A percentile compares a stretch with the other conserved stretches of the same genome.
These are phyloP conservation scores for Scaptomyza hsui DNA, from an alignment of 1,140 invertebrate species.

Conservation along the genomic window DNA sequence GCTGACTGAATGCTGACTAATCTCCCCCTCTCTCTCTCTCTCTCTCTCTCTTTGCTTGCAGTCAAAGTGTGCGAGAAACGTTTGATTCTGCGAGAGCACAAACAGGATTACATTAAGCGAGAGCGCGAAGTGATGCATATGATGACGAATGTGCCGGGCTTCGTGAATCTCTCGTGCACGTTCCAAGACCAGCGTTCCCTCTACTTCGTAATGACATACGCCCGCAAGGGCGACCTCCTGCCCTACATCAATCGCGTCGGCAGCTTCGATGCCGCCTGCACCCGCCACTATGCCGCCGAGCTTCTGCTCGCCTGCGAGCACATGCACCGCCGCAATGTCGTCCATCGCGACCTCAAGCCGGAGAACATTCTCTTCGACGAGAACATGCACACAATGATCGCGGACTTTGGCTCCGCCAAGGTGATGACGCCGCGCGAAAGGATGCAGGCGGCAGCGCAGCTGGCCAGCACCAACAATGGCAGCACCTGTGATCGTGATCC, in stretches of 20 bases:
- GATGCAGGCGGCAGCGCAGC: slow-evolving; percentile 46
- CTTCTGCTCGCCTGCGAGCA: slow-evolving; percentile 96
- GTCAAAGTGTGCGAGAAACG: slow-evolving; percentile 98
- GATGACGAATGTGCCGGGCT: slow-evolving; percentile 88
- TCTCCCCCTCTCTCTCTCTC: neutral
- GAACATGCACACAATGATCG: slow-evolving; percentile 98
- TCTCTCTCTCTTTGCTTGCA: slow-evolving; percentile 85
- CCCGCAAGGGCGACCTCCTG: slow-evolving; percentile 96
- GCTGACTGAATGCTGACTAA: slow-evolving; percentile 14
- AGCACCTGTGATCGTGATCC: slow-evolving; percentile 1
- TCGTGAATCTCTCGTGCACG: slow-evolving; percentile 97
- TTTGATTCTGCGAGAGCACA: slow-evolving; percentile 96
- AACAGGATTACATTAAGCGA: slow-evolving; percentile 95
- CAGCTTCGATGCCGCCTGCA: slow-evolving; percentile 94
- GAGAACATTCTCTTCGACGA: slow-evolving; percentile 96
- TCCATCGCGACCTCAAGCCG: slow-evolving; percentile 96
- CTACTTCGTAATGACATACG: slow-evolving; percentile 98
- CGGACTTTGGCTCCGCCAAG: slow-evolving; percentile 98
- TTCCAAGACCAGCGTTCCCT: slow-evolving; percentile 97
- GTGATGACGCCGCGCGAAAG: slow-evolving; percentile 86
- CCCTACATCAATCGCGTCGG: slow-evolving; percentile 96
- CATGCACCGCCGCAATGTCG: slow-evolving; percentile 94
- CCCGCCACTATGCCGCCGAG: slow-evolving; percentile 97
- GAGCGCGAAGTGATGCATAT: slow-evolving; percentile 84
- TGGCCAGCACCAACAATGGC: slow-evolving; percentile 30